Evolutionary conservation across 2,113 vertebrate genomes (phyloP), one percentile per base, ranked within the genome.

Genomic region (Passer montanus): DNA sequence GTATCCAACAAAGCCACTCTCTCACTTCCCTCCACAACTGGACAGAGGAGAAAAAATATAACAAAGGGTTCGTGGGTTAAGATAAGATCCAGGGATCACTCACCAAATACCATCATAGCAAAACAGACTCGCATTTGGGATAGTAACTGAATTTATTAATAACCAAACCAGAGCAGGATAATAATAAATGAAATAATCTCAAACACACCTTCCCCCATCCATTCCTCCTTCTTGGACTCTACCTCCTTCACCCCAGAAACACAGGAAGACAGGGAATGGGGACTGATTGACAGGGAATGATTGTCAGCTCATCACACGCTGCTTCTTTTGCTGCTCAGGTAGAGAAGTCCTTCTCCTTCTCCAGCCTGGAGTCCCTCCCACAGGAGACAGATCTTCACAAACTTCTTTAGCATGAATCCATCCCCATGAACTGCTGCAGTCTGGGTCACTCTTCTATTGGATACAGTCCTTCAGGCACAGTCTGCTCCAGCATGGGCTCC

Each of bases 401-500:
- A 59, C 26, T 44, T 86, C 37, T 59, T 35, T 59, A 68, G 60
- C 22, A 1, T 33, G 14, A 76, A 39, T 44, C 53, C 37, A 44
- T 31, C 9, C 8, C 53, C 27, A 31, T 7, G 27, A 44, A 68
- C 14, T 37, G 11, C 53, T 44, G 31, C 43, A 50, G 22, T 0
- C 0, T 35, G 31, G 9, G 31, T 50, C 37, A 50, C 26, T 86
- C 37, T 27, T 59, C 31, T 33, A 77, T 2, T 43, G 37, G 37
- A 58, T 33, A 17, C 37, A 52, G 62, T 52, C 33, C 44, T 50
- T 44, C 53, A 77, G 44, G 53, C 20, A 31, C 26, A 86, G 46
- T 33, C 37, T 0, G 0, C 37, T 86, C 27, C 2, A 11, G 44
- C 7, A 3, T 27, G 17, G 27, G 33, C 37, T 59, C 44, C 53